phyloP scores from a whole-genome alignment of 35 echinoderm and acorn worm species.

The Diadema setosum region DNA sequence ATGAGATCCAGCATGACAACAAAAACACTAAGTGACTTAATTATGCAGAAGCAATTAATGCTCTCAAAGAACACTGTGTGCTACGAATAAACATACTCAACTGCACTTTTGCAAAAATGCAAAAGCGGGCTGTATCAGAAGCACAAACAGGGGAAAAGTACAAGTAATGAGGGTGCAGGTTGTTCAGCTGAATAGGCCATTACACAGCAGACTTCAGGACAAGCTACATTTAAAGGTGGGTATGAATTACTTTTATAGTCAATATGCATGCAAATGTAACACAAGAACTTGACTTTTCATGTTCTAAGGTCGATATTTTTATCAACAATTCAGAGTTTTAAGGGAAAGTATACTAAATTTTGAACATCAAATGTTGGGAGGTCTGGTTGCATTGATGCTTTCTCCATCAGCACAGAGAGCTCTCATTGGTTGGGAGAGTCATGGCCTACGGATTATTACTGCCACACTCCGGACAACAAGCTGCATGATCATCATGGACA shows the following conservation, averaged over 20 bases:
- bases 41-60: not conserved
- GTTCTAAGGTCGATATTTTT: not conserved
- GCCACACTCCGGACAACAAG: not conserved
- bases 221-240: not conserved
- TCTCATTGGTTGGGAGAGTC: not conserved
- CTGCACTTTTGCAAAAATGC: not conserved
- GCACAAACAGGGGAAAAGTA: not conserved
- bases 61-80: not conserved
- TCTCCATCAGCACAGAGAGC: not conserved
- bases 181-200: not conserved
- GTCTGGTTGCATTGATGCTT: not conserved
- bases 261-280: not conserved
- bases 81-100: not conserved
- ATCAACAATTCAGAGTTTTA: not conserved
- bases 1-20: not conserved
- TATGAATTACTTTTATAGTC: not conserved
- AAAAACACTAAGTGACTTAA: not conserved
- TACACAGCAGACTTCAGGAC: not conserved
- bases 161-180: constrained; percentile 7
- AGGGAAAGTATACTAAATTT: not conserved
- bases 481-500: not conserved
- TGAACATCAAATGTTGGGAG: not conserved
- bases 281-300: not conserved
- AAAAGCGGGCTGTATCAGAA: not conserved
- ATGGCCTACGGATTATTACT: constrained; percentile 2